Conservation (phyloP, 2,888 invertebrate species). For the Eristalis arbustorum region DNA sequence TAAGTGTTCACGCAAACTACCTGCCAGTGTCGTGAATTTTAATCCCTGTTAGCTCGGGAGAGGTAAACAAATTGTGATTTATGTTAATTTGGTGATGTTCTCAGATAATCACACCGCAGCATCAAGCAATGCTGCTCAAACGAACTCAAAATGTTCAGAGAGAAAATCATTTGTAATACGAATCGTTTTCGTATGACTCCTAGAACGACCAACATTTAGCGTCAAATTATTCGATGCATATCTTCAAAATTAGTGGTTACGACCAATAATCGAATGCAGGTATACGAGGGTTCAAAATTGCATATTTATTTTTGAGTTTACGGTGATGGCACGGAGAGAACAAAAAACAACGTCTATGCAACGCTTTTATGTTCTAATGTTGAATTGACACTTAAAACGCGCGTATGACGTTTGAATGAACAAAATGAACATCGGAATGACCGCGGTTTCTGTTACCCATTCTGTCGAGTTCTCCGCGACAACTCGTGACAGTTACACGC, state of each 20-base stretch:
- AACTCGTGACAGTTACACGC: background rate
- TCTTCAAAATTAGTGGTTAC: background rate
- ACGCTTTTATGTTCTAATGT: background rate
- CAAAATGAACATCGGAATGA: background rate
- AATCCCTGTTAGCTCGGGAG: background rate
- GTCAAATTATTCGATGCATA: background rate
- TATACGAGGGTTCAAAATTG: background rate
- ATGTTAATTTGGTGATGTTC: background rate
- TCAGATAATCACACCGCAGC: background rate
- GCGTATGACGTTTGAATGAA: background rate
- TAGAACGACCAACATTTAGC: background rate
- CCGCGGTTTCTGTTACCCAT: background rate
- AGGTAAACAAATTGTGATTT: background rate
- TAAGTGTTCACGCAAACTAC: background rate
- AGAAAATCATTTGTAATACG: background rate
- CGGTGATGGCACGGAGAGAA: no score
- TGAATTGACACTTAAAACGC: background rate
- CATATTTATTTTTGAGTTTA: background rate
- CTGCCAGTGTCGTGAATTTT: background rate
- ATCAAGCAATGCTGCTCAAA: background rate
- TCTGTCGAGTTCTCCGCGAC: no score
- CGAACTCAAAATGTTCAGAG: background rate
- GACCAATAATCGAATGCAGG: background rate
- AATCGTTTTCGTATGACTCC: background rate
- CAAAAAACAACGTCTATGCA: background rate